These are phyloP conservation scores for Brachirus orientalis DNA, from an alignment of 2,113 vertebrate genomes.

Conservation along the genomic window DNA sequence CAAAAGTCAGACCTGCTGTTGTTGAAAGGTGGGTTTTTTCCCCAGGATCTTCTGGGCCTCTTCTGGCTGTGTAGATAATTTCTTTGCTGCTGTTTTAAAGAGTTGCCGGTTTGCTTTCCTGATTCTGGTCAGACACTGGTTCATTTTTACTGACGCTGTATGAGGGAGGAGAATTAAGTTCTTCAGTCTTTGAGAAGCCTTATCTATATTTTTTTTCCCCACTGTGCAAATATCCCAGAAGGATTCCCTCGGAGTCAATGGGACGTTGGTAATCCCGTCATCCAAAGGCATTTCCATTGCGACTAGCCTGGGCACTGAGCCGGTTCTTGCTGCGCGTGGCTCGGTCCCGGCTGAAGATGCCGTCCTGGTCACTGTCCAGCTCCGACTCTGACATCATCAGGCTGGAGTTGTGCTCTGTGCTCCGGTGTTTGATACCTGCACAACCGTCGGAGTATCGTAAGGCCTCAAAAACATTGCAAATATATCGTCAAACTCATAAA, in stretches of 20 bases:
- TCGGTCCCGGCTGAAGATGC: conserved; percentile 87
- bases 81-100: too few relatives aligned
- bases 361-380: conserved; percentile 92
- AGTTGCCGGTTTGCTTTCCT: not conserved
- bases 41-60: too few relatives aligned
- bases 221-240: not conserved
- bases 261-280: not conserved
- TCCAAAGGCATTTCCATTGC: conserved; percentile 84
- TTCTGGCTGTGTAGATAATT: too few relatives aligned
- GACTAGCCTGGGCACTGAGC: conserved; percentile 67
- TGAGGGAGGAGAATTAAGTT: not conserved
- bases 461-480: too few relatives aligned
- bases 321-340: conserved; percentile 78
- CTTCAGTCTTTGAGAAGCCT: not conserved
- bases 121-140: not conserved
- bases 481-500: too few relatives aligned
- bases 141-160: not conserved
- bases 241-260: not conserved
- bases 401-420: conserved; percentile 93
- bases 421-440: conserved; percentile 90
- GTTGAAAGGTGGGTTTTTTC: too few relatives aligned
- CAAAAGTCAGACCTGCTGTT: too few relatives aligned
- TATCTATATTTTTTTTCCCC: not conserved
- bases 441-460: too few relatives aligned
- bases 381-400: conserved; percentile 95